Conservation (phyloP, 30 jellyfish, hydroid and myxozoan species). For the Calvadosia cruxmelitensis region DNA sequence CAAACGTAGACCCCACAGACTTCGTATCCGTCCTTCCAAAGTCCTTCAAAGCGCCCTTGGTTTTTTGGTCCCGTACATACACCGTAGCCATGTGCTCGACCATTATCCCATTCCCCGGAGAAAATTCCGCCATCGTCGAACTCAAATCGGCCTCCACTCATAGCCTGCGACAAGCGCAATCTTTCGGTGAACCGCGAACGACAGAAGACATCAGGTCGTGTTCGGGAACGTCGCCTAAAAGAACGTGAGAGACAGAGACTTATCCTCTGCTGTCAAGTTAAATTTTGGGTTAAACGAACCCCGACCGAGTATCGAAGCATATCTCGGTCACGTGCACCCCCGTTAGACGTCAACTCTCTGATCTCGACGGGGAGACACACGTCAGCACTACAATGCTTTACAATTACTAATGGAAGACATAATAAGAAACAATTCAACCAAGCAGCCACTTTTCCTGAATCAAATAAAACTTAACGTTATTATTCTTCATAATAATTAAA, state of each 20-base stretch:
- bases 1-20: conserved; percentile 76
- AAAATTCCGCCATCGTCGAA: conserved; percentile 93
- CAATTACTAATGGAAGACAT: no score
- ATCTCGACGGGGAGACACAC: no score
- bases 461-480: no score
- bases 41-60: conserved; percentile 81
- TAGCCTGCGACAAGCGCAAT: conserved; percentile 1
- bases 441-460: no score
- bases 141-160: conserved; percentile 96
- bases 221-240: background rate
- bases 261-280: no score
- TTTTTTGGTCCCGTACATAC: conserved; percentile 92
- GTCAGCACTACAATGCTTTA: no score
- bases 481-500: no score
- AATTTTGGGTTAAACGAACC: no score
- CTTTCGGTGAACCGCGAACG: background rate
- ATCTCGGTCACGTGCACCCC: no score
- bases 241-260: background rate
- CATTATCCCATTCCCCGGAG: conserved; percentile 92
- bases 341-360: no score
- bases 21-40: conserved; percentile 80
- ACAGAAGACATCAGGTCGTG: background rate
- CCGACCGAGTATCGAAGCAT: no score
- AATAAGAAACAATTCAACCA: no score
- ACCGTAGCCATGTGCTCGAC: conserved; percentile 90